A percentile compares a stretch with the other conserved stretches of the same genome.
Conservation (phyloP, 2,113 vertebrate species). For the Strix uralensis region DNA sequence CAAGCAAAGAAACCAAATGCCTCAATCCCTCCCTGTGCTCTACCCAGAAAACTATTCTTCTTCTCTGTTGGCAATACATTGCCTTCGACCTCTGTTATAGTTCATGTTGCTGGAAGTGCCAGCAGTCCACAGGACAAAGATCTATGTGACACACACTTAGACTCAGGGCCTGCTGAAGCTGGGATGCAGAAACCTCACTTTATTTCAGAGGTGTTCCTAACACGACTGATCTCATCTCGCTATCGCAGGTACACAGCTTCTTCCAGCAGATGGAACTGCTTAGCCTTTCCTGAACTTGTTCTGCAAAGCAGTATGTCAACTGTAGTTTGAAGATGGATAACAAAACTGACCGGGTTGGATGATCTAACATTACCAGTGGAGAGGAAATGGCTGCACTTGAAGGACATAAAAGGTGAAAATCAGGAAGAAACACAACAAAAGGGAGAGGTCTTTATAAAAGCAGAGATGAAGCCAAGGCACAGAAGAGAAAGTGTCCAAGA, state of each 20-base stretch:
- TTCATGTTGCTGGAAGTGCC: not conserved
- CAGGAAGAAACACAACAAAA: not conserved
- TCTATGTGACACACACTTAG: not conserved
- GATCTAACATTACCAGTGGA: not conserved
- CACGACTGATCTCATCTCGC: not conserved
- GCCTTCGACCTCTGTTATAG: not conserved
- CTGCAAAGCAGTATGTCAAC: not conserved
- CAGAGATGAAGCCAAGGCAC: not conserved
- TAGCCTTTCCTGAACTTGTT: not conserved
- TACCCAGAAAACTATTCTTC: not conserved
- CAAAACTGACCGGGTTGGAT: not conserved
- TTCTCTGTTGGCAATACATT: not conserved
- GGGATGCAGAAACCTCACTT: not conserved
- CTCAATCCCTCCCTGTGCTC: not conserved
- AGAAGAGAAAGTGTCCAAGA: not conserved
- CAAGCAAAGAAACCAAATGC: not conserved
- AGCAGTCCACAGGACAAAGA: not conserved
- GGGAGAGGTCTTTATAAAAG: not conserved
- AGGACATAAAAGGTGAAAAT: not conserved
- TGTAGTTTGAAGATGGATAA: not conserved
- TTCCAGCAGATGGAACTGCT: constrained; percentile 54
- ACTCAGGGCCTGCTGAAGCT: not conserved
- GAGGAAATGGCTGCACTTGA: not conserved
- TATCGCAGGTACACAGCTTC: not conserved
- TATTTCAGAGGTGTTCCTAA: not conserved